phyloP scores from a whole-genome alignment of 2,113 vertebrate genomes.

The Microtus montanus region DNA sequence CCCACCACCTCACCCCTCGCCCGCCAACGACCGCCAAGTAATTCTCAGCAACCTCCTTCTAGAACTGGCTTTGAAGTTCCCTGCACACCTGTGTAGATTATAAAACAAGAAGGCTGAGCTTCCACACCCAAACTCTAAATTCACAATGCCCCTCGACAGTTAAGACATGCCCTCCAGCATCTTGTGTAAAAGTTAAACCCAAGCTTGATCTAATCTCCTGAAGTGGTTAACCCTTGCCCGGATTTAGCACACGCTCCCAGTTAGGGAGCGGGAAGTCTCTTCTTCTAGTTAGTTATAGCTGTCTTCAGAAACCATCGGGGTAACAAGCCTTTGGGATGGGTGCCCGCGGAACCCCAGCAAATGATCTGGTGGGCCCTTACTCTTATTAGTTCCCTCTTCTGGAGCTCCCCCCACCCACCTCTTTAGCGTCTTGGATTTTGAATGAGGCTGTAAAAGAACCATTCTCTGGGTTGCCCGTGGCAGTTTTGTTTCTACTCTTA shows the following conservation, averaged over 20 bases:
- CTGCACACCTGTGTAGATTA: constrained; percentile 85
- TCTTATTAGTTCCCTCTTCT: neutral
- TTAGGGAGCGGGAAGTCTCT: constrained; percentile 38
- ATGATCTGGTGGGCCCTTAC: neutral
- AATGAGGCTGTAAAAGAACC: neutral
- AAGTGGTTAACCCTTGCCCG: constrained; percentile 81
- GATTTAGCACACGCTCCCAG: constrained; percentile 58
- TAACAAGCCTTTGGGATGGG: neutral
- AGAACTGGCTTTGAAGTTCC: constrained; percentile 83
- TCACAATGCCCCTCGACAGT: constrained; percentile 83
- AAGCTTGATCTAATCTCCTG: constrained; percentile 76
- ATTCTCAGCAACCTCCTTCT: constrained; percentile 65
- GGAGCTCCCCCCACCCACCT: neutral
- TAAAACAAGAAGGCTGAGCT: constrained; percentile 80
- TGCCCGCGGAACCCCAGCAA: neutral
- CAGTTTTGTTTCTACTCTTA: neutral
- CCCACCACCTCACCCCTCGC: constrained; percentile 51
- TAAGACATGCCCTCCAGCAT: constrained; percentile 85
- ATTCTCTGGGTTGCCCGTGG: neutral
- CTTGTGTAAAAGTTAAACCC: constrained; percentile 84
- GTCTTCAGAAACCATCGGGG: neutral
- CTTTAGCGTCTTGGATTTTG: neutral
- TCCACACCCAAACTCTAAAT: constrained; percentile 86
- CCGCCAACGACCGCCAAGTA: constrained; percentile 50
- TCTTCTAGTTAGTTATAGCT: neutral